A percentile compares a stretch with the other conserved stretches of the same genome.
phyloP scores from a whole-genome alignment of 2,888 invertebrate species.

The Punctoribates punctum region DNA sequence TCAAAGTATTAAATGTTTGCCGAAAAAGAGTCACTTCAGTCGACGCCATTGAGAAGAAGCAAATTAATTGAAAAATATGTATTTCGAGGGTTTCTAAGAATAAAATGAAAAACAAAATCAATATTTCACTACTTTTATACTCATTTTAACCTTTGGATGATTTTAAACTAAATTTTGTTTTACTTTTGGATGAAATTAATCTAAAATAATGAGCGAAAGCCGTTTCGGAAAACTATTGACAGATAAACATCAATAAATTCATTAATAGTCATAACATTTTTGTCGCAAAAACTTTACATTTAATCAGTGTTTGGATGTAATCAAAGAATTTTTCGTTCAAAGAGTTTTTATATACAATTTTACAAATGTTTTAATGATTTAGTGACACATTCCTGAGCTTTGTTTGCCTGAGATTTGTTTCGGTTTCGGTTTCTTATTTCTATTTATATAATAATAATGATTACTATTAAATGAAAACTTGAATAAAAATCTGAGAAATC shows the following conservation, averaged over 20 bases:
- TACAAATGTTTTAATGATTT: constrained; percentile 32
- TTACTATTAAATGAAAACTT: background rate
- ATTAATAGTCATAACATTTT: background rate
- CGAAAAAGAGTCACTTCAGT: background rate
- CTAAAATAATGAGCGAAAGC: too few species aligned
- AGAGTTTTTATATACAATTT: constrained; percentile 22
- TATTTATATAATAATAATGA: background rate
- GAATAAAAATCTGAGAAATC: background rate
- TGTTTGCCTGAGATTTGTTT: constrained; percentile 34
- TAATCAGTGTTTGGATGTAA: background rate
- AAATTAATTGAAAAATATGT: constrained; percentile 1
- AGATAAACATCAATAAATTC: background rate
- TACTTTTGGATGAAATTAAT: too few species aligned
- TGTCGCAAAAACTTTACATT: constrained; percentile 7
- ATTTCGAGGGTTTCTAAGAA: background rate
- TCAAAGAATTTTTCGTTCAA: background rate
- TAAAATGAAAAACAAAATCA: background rate
- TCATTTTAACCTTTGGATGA: background rate
- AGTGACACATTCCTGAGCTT: constrained; percentile 35
- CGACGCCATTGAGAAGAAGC: background rate
- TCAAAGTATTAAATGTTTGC: background rate
- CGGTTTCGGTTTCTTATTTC: background rate
- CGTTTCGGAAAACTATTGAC: background rate
- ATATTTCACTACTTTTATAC: background rate
- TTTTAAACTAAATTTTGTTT: too few species aligned